Percentiles rank a stretch among this genome's conserved stretches.
These are phyloP conservation scores for Trachymyrmex cornetzi DNA, from an alignment of 1,140 invertebrate genomes.

Conservation along the genomic window DNA sequence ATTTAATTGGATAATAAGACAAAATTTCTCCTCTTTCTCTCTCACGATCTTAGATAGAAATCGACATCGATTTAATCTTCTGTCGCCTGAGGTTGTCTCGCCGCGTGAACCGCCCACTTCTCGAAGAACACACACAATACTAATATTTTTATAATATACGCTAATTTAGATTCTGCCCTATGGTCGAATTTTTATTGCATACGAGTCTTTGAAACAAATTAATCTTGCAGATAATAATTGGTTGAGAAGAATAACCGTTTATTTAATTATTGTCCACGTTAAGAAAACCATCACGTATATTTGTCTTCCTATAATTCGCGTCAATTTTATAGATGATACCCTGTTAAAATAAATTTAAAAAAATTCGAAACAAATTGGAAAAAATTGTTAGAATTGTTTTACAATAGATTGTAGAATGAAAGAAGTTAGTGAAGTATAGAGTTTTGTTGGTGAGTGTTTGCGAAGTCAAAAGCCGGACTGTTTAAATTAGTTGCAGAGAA, in stretches of 20 bases:
- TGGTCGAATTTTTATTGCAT: slow-evolving; percentile 9
- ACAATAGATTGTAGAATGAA: background rate
- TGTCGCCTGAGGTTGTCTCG: slow-evolving; percentile 30
- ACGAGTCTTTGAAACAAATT: background rate
- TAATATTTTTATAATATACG: slow-evolving; percentile 53
- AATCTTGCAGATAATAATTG: slow-evolving; percentile 36
- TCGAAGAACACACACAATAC: slow-evolving; percentile 30
- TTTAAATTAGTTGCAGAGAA: slow-evolving; percentile 61
- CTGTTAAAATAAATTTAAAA: background rate
- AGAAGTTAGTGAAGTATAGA: background rate
- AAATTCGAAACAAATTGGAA: background rate
- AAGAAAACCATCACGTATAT: background rate
- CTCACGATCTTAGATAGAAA: slow-evolving; percentile 10
- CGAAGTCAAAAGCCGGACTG: slow-evolving; percentile 41
- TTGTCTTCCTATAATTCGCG: background rate
- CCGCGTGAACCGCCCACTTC: slow-evolving; percentile 9
- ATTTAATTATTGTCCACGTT: slow-evolving; percentile 8
- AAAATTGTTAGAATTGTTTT: background rate
- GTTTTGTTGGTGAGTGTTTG: background rate
- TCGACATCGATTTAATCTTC: slow-evolving; percentile 32
- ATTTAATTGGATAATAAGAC: background rate
- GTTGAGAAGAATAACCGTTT: slow-evolving; percentile 20
- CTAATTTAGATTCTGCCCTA: slow-evolving; percentile 32
- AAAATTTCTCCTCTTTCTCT: background rate
- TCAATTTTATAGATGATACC: background rate